Base-by-base conservation (phyloP, 2,113 vertebrate species). In the Neoarius graeffei region DNA sequence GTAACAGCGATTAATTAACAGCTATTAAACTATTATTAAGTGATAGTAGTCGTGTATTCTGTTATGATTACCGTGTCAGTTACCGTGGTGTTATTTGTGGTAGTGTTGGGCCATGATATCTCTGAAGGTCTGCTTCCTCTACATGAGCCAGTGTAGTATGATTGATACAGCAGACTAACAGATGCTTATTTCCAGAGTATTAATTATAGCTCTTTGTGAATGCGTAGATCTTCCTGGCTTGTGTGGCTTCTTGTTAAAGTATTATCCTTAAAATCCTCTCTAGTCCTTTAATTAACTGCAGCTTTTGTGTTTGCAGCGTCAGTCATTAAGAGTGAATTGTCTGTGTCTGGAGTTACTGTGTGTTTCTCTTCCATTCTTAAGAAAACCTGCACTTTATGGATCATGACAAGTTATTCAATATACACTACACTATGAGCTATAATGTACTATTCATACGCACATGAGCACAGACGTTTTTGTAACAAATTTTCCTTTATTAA, bases 321-420 rank as follows among this genome's bases (percentile, higher is more conserved):
- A 11, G 50, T 15, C 5, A 7, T 15, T 14, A 25, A 27, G 50
- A 7, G n/a, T 30, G 7, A 80, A 1, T 57, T 30, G 3, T 17
- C n/a, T 0, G 50, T 57, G 25, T 80, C 25, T 1, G 52, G n/a
- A 19, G 54, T 80, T 80, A 30, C 48, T 80, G 56, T 62, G 80
- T 48, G 17, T 81, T 59, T 42, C 42, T 81, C 56, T 81, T 59
- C 57, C 56, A 42, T 81, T 81, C 10, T 1, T 62, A 42, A 19
- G 71, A 87, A 82, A 74, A 87, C 23, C 59, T 74, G 83, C 77
- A 87, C 86, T 89, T 89, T 89, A 87, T 87, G 27, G 57, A 82
- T 81, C 79, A 57, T 57, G n/a, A 25, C 25, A 59, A 59, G 56
- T 1, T 81, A 59, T 62, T 82, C 10, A 42, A 3, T 13, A 13